A percentile compares a stretch with the other conserved stretches of the same genome.
Evolutionary conservation across 2,113 vertebrate species (phyloP).

Genomic region (Cichladusa arquata): DNA sequence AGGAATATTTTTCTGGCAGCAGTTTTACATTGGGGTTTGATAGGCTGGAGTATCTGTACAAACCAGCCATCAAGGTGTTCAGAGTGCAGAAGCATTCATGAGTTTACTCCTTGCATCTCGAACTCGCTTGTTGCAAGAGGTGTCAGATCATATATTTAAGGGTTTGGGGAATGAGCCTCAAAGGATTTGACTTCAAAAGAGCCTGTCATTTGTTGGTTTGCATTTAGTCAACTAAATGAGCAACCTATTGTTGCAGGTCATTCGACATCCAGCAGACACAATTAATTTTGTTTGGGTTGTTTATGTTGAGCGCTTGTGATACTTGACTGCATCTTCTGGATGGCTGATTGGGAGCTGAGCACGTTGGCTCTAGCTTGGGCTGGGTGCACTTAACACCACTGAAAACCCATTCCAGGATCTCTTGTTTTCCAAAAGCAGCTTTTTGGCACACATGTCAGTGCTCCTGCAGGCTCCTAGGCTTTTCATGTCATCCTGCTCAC

Average conservation of each 20-base stretch:
- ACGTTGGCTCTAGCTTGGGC: not conserved
- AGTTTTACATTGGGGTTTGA: not conserved
- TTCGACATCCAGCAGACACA: not conserved
- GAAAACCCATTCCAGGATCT: not conserved
- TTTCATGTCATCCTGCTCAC: not conserved
- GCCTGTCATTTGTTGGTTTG: not conserved
- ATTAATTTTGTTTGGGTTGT: not conserved
- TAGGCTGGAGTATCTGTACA: not conserved
- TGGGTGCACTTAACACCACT: not conserved
- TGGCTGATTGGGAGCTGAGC: not conserved
- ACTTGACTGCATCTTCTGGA: not conserved
- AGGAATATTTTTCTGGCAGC: not conserved
- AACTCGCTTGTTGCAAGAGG: not conserved
- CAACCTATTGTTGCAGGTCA: not conserved
- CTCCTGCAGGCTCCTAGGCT: not conserved
- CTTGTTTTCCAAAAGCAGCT: not conserved
- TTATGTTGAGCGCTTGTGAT: not conserved
- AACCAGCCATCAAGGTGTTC: not conserved
- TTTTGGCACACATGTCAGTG: accelerated
- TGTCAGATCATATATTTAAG: not conserved
- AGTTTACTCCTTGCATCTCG: not conserved
- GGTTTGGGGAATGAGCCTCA: not conserved
- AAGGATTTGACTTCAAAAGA: not conserved
- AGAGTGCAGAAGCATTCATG: not conserved
- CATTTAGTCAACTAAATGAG: not conserved